phyloP scores from a whole-genome alignment of 2,113 vertebrate genomes.

The Antidorcas marsupialis region DNA sequence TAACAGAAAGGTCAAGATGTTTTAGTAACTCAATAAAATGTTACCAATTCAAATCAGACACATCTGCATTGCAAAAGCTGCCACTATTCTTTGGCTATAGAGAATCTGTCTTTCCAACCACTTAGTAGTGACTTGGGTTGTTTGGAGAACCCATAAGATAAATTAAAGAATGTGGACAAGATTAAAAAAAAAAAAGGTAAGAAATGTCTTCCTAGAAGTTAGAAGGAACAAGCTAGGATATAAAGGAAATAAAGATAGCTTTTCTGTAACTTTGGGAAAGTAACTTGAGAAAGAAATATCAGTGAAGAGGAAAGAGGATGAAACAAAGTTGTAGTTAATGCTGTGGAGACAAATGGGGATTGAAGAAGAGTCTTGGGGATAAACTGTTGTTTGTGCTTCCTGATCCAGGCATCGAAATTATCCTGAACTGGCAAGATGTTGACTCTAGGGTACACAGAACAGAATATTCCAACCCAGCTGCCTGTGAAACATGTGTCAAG shows the following conservation, averaged over 20 bases:
- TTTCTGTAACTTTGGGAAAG: background rate
- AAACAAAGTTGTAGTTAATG: background rate
- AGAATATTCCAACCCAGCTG: background rate
- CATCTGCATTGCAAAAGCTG: background rate
- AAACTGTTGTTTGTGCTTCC: background rate
- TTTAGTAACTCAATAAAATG: background rate
- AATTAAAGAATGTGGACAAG: background rate
- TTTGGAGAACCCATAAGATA: background rate
- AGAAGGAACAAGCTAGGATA: background rate
- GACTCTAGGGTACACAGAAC: background rate
- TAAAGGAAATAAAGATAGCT: background rate
- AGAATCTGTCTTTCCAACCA: background rate
- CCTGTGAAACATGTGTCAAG: background rate
- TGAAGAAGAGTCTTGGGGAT: background rate
- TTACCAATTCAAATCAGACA: conserved; percentile 13
- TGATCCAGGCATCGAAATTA: background rate
- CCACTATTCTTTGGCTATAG: background rate
- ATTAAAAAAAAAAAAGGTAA: background rate
- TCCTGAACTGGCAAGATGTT: background rate
- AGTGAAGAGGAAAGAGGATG: background rate
- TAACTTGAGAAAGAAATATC: background rate
- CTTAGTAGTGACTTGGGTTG: background rate
- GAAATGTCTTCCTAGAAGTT: background rate
- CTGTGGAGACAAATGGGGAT: background rate
- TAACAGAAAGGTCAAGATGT: background rate